Conservation (phyloP, 2,888 invertebrate species). For the Pristionchus exspectatus region DNA sequence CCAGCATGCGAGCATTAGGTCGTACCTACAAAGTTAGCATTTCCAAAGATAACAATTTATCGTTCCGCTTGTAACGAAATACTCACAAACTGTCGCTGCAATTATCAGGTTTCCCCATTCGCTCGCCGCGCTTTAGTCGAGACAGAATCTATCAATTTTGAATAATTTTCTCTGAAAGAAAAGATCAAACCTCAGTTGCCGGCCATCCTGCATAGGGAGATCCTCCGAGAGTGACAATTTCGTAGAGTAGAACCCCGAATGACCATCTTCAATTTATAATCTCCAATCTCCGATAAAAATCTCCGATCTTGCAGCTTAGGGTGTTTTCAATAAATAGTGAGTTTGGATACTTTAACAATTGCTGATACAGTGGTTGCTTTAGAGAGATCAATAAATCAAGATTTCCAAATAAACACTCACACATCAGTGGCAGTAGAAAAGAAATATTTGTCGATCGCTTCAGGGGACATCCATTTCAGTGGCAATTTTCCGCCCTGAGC, state of each 20-base stretch:
- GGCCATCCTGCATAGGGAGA: constrained; percentile 37
- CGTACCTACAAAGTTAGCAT: not conserved
- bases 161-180: not conserved
- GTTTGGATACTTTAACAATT: no score
- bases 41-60: not conserved
- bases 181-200: not conserved
- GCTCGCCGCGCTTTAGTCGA: constrained; percentile 9
- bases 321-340: no score
- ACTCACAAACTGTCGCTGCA: constrained; percentile 15
- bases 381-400: no score
- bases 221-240: constrained; percentile 45
- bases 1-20: constrained; percentile 2
- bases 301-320: no score
- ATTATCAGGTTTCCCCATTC: not conserved
- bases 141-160: not conserved
- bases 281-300: no score
- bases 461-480: constrained; percentile 50
- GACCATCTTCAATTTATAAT: no score
- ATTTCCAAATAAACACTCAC: no score
- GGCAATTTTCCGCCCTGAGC: constrained; percentile 47
- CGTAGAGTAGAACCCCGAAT: constrained; percentile 30
- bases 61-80: not conserved
- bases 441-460: constrained; percentile 24
- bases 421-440: not conserved
- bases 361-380: no score